phyloP scores from a whole-genome alignment of 2,113 vertebrate genomes.

The Pimephales promelas region DNA sequence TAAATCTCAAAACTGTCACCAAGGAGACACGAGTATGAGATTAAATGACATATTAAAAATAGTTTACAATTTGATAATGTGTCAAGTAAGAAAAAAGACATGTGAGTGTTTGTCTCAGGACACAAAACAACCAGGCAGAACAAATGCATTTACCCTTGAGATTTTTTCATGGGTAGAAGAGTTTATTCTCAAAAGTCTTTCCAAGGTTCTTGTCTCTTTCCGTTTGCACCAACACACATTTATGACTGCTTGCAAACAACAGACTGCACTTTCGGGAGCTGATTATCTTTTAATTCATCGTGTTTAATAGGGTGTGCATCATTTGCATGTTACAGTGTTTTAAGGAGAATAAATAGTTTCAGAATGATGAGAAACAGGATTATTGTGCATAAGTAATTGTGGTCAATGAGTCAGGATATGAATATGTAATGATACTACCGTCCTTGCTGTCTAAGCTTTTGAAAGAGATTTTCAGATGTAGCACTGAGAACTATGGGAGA shows the following conservation, averaged over 20 bases:
- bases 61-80: not conserved
- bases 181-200: constrained; percentile 18
- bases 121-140: constrained; percentile 1
- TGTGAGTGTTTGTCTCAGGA: not conserved
- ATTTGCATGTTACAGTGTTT: not conserved
- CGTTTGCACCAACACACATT: not conserved
- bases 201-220: constrained; percentile 3
- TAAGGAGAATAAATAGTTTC: not conserved
- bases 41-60: not conserved
- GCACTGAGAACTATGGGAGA: not conserved
- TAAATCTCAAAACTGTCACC: constrained; percentile 2
- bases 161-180: not conserved
- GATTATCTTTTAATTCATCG: constrained; percentile 19
- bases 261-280: not conserved
- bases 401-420: constrained; percentile 22
- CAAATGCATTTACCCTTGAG: not conserved
- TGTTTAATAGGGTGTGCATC: constrained; percentile 4
- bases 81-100: not conserved
- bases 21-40: not conserved
- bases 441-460: not conserved
- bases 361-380: constrained; percentile 19
- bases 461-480: not conserved
- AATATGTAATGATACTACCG: constrained; percentile 12
- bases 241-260: not conserved
- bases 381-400: constrained; percentile 30